Base-by-base conservation (phyloP, 2,113 vertebrate species). In the Origma solitaria region DNA sequence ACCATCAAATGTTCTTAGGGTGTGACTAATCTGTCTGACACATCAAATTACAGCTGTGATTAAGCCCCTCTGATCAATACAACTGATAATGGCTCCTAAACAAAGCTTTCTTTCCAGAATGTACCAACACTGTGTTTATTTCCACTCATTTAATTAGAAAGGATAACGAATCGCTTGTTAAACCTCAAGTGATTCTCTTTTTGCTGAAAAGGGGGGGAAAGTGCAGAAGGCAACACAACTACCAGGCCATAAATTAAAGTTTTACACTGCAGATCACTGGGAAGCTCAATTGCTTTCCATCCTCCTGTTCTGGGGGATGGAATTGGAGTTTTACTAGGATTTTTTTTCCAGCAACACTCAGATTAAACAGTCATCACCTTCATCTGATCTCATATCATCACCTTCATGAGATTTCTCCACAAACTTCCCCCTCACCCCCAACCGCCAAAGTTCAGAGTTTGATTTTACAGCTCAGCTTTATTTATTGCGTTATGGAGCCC, bases 131-230 rank as follows among this genome's bases (percentile, higher is more conserved):
- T 15, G 11, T 10, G 30, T 73, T 89, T 93, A 33, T 80, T 89
- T 87, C 70, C 53, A 65, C 69, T 96, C 68, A 53, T 95, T 95
- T 93, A 88, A 97, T 96, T 95, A 96, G 82, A 56, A 85, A 69
- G 42, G 53, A 49, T 45, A 94, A 96, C 7, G 31, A 77, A 95
- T 70, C 0, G 3, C 25, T 56, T 49, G 2, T 89, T 89, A 75
- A 93, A n/a, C 10, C 25, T 33, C 60, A 33, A 81, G 47, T 1
- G 50, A 60, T 86, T 89, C 80, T 62, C 77, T 50, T 53, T 45
- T 44, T 77, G 51, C 68, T 54, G n/a, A 75, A 47, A 61, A 82
- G 90, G 53, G 8, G 14, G 20, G 71, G 80, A 50, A 73, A 28
- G 71, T 4, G 6, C 49, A 42, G 70, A 78, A 72, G 33, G 61